phyloP scores from a whole-genome alignment of 2,797 vertebrate genomes.

The Eospalax fontanierii region DNA sequence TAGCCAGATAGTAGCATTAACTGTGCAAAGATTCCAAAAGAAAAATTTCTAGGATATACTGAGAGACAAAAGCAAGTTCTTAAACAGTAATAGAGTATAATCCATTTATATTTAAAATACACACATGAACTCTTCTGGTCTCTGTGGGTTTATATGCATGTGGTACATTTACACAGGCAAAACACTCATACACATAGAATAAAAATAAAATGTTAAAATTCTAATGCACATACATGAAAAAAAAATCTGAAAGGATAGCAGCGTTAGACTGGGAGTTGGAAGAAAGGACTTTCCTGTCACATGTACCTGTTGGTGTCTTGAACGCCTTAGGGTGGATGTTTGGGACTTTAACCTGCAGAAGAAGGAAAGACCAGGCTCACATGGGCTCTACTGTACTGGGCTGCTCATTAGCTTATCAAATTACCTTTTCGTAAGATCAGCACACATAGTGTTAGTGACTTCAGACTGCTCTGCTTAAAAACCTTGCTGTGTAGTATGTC shows the following conservation, averaged over 20 bases:
- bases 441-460: neutral
- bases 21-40: neutral
- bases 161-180: no score
- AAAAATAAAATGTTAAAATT: no score
- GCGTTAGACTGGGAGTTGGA: neutral
- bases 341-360: neutral
- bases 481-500: rapidly evolving
- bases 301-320: neutral
- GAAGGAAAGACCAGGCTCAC: rapidly evolving
- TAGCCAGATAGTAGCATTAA: rapidly evolving
- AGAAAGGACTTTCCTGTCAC: neutral
- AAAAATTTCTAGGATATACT: neutral
- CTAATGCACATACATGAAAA: neutral
- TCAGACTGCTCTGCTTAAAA: neutral
- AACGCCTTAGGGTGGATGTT: neutral
- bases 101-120: neutral
- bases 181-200: no score
- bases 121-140: no score
- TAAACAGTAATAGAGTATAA: neutral
- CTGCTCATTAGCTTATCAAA: rapidly evolving
- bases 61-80: neutral
- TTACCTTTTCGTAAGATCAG: rapidly evolving
- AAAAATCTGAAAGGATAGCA: neutral
- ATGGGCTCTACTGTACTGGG: rapidly evolving
- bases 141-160: no score